These are phyloP conservation scores for Corydoras maculifer DNA, from an alignment of 2,113 vertebrate species.

Conservation along the genomic window DNA sequence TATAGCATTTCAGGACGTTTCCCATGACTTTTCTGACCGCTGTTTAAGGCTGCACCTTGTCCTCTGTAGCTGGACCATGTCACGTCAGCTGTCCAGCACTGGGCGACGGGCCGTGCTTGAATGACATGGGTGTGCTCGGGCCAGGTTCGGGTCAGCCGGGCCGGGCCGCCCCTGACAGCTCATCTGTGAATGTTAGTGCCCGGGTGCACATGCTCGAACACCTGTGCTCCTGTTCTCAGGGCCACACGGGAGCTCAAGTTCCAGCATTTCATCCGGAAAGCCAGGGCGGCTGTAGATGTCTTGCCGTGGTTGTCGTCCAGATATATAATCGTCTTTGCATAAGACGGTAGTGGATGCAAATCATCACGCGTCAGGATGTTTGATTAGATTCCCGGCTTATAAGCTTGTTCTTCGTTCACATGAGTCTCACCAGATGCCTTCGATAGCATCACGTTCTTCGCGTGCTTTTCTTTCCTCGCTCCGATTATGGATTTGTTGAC, in stretches of 20 bases:
- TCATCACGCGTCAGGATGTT: background rate
- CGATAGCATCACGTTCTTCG: background rate
- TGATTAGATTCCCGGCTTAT: constrained; percentile 35
- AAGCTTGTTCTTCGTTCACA: constrained; percentile 27
- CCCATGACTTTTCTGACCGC: background rate
- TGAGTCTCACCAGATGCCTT: background rate
- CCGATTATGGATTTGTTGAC: no score
- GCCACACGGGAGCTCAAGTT: constrained; percentile 36
- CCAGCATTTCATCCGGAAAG: constrained; percentile 26
- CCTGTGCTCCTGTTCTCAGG: constrained; percentile 31
- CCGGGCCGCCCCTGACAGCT: constrained; percentile 30
- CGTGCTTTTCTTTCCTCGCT: no score
- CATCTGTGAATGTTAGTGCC: constrained; percentile 25
- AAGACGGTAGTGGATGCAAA: constrained; percentile 16
- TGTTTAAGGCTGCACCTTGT: background rate
- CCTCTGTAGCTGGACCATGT: constrained; percentile 7
- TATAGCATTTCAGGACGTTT: background rate
- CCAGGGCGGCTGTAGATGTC: constrained; percentile 16
- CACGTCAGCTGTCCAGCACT: constrained; percentile 19
- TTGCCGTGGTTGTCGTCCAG: constrained; percentile 18
- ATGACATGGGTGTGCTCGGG: constrained; percentile 34
- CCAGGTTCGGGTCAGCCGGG: constrained; percentile 25
- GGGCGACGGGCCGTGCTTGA: constrained; percentile 27
- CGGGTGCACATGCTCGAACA: constrained; percentile 38
- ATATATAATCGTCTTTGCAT: constrained; percentile 4